Evolutionary conservation across 2,113 vertebrate species (phyloP), one percentile per base, ranked within the genome.

Genomic region (Cettia cetti): DNA sequence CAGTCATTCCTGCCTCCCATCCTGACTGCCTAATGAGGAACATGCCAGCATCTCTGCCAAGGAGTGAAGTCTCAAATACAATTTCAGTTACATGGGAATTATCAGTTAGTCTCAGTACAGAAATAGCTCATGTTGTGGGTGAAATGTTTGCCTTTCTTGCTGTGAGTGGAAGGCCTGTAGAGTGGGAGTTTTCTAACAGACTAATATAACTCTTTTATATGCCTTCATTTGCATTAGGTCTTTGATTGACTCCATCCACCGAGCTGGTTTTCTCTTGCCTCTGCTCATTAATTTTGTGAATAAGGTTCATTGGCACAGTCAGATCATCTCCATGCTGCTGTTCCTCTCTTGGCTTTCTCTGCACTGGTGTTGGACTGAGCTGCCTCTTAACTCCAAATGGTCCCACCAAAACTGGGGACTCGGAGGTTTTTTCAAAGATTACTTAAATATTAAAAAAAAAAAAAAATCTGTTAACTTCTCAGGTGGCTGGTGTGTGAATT

Each of bases 71-170:
- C 91, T 94, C 82, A 86, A 85, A 72, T 56, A 90, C 63, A 59
- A 35, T 87, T 94, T 94, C 64, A 86, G 91, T 80, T 91, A 39
- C 90, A 50, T 70, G 85, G 88, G 87, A 94, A 90, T 90, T 91
- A 95, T 91, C 93, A 96, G 82, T 79, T 81, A 76, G 63, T 91
- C 82, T 85, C 20, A 1, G 59, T 80, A 20, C 74, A 88, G 94
- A 94, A 96, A 95, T 96, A 92, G 82, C 84, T 92, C 61, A 33
- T 61, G 64, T 91, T 82, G 96, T 95, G 94, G 90, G 95, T 96
- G 95, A 95, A 92, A 94, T 95, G 89, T 94, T 95, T 96, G 90
- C 93, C 86, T 96, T 91, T 90, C 87, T 91, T 85, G 56, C 78
- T 83, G 69, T 65, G 84, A 90, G 88, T 88, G 69, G 74, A 88